These are phyloP conservation scores for Bradynema listronoti DNA, from an alignment of 1,140 invertebrate species.

Conservation along the genomic window DNA sequence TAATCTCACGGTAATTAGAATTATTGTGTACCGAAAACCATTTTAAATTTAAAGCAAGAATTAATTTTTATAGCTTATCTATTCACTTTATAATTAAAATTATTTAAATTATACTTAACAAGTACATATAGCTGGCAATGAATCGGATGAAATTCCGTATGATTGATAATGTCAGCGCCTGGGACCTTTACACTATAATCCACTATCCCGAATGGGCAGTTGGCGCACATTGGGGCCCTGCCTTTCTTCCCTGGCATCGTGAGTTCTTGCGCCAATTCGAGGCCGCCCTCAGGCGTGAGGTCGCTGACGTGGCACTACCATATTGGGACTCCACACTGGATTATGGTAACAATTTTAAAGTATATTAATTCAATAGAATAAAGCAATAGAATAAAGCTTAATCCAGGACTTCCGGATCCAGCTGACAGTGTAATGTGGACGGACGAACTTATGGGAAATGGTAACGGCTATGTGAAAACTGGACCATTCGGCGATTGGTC, in stretches of 20 bases:
- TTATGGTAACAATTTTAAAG: constrained; percentile 30
- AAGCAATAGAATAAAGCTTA: neutral
- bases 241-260: constrained; percentile 54
- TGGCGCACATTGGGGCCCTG: constrained; percentile 53
- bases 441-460: constrained; percentile 57
- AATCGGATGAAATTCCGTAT: constrained; percentile 46
- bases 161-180: constrained; percentile 53
- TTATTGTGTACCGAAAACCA: too few species aligned
- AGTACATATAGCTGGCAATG: too few species aligned
- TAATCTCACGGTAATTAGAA: constrained; percentile 29
- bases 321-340: constrained; percentile 59
- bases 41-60: too few species aligned
- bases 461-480: constrained; percentile 58
- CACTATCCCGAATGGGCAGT: constrained; percentile 57
- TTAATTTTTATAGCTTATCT: too few species aligned
- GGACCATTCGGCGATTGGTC: constrained; percentile 57
- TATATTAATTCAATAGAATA: neutral
- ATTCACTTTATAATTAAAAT: too few species aligned
- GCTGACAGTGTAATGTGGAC: constrained; percentile 54
- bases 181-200: constrained; percentile 56
- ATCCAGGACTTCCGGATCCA: constrained; percentile 51
- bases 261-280: constrained; percentile 56
- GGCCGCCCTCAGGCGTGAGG: constrained; percentile 49
- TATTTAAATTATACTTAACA: too few species aligned
- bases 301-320: constrained; percentile 45